Percentiles rank a stretch among this genome's conserved stretches.
Evolutionary conservation across 2,888 invertebrate species (phyloP).

Genomic region (Microctonus aethiopoides): DNA sequence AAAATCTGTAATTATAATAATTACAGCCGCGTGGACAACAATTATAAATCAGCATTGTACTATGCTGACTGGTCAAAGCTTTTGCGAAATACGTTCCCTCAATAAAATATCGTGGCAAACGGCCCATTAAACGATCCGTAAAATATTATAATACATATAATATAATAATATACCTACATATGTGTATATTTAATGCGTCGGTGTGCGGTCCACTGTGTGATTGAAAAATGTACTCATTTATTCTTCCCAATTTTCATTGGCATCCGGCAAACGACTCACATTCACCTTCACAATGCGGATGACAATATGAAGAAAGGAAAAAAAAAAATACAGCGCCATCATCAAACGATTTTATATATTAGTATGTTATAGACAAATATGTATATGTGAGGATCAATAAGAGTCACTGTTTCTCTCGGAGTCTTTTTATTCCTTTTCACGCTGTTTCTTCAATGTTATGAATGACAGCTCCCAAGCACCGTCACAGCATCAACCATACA

Average conservation of each 20-base stretch:
- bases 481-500: conserved; percentile 40
- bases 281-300: conserved; percentile 40
- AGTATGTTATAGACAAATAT: too few relatives aligned
- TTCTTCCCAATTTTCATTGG: conserved; percentile 49
- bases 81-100: conserved; percentile 47
- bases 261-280: conserved; percentile 22
- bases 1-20: conserved; percentile 63
- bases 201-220: conserved; percentile 34
- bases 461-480: conserved; percentile 51
- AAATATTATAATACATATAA: conserved; percentile 10
- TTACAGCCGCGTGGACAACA: conserved; percentile 57
- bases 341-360: conserved; percentile 6
- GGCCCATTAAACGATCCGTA: conserved; percentile 25
- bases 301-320: conserved; percentile 42
- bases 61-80: conserved; percentile 49
- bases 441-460: conserved; percentile 38
- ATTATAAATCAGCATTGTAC: conserved; percentile 64
- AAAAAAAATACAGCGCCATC: conserved; percentile 38
- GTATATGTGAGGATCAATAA: too few relatives aligned
- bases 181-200: conserved; percentile 20
- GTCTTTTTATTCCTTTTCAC: neutral
- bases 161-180: too few relatives aligned
- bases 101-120: conserved; percentile 46
- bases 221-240: conserved; percentile 47
- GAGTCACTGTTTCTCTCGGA: too few relatives aligned